Evolutionary conservation across 2,888 invertebrate species (phyloP).

Genomic region (Cyrtodaria siliqua): DNA sequence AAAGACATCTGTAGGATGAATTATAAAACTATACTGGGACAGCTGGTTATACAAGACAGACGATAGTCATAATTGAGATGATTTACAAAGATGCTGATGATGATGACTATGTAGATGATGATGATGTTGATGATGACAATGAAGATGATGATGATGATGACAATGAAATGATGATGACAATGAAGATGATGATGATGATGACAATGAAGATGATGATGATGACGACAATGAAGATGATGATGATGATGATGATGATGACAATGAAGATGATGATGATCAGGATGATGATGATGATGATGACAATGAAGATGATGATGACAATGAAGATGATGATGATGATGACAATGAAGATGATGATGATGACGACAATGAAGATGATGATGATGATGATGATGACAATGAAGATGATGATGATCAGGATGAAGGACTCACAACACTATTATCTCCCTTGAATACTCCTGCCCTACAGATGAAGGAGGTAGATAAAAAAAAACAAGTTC

Average conservation of each 20-base stretch:
- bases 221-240: neutral
- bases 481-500: too few species aligned
- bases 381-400: neutral
- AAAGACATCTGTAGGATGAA: too few species aligned
- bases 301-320: neutral
- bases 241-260: slow-evolving; percentile 5
- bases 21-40: too few species aligned
- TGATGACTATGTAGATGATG: slow-evolving; percentile 5
- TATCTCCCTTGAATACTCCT: too few species aligned
- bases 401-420: neutral
- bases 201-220: neutral
- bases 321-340: neutral
- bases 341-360: neutral
- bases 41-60: too few species aligned
- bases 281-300: neutral
- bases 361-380: neutral
- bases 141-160: neutral
- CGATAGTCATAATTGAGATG: too few species aligned
- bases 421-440: too few species aligned
- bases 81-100: slow-evolving; percentile 9
- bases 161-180: neutral
- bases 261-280: neutral
- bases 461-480: too few species aligned
- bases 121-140: neutral
- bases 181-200: neutral